phyloP scores from a whole-genome alignment of 2,797 vertebrate genomes.

The Rhinophrynus dorsalis region DNA sequence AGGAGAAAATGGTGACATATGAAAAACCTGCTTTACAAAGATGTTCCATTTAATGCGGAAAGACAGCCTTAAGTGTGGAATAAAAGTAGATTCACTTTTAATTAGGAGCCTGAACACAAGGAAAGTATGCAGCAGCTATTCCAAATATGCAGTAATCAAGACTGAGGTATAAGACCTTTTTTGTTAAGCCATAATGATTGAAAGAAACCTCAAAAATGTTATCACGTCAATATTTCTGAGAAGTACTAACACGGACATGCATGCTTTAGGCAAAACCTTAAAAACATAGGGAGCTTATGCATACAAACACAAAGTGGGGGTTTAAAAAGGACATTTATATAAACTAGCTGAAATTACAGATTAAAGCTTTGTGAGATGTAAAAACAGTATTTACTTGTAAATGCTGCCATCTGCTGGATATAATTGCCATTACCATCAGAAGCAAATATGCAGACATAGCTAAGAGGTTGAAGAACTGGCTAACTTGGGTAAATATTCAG shows the following conservation, averaged over 20 bases:
- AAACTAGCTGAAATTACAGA: neutral
- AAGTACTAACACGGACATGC: neutral
- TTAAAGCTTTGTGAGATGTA: neutral
- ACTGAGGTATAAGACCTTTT: neutral
- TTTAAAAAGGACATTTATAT: neutral
- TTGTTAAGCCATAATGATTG: neutral
- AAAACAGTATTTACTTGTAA: neutral
- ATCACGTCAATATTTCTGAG: neutral
- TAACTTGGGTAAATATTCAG: no score
- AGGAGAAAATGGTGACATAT: no score
- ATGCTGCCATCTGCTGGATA: neutral
- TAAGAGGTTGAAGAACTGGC: no score
- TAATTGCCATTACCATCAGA: no score
- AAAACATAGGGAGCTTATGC: neutral
- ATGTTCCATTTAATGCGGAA: no score
- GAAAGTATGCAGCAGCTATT: neutral
- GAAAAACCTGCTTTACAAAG: no score
- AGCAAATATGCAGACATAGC: no score
- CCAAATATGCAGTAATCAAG: neutral
- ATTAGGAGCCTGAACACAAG: neutral
- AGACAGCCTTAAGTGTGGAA: neutral
- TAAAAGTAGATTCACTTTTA: neutral
- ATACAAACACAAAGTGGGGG: neutral
- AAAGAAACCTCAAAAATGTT: neutral
- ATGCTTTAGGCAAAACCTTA: neutral